phyloP scores from a whole-genome alignment of 2,113 vertebrate species.

The Oophaga pumilio region DNA sequence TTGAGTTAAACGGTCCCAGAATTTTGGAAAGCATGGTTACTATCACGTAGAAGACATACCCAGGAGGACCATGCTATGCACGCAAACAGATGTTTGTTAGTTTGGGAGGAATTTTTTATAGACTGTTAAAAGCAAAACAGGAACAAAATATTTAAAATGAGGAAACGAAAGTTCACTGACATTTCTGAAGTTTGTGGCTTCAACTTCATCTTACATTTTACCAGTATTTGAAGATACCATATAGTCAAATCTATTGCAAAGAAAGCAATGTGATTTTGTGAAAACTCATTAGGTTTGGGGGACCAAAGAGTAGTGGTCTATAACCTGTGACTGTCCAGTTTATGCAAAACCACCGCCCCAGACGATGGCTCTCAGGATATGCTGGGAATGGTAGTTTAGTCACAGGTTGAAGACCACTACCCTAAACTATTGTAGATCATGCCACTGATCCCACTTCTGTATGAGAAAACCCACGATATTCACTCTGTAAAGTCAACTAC shows the following conservation, averaged over 20 bases:
- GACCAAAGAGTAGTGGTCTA: background rate
- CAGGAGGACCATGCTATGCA: constrained; percentile 4
- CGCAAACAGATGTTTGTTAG: constrained; percentile 8
- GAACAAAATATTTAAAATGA: constrained; percentile 21
- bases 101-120: constrained; percentile 7
- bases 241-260: background rate
- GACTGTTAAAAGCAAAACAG: constrained; percentile 10
- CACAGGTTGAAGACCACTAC: background rate
- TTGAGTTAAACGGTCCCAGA: background rate
- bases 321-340: background rate
- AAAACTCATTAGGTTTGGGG: background rate
- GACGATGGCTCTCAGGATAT: too few species aligned
- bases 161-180: background rate
- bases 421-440: background rate
- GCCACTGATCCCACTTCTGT: background rate
- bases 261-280: background rate
- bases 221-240: background rate
- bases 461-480: too few species aligned
- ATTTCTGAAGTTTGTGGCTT: background rate
- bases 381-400: too few species aligned
- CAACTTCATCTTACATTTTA: background rate
- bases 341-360: background rate
- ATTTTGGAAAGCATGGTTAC: constrained; percentile 9
- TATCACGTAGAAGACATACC: constrained; percentile 4
- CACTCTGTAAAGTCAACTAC: background rate